Evolutionary conservation across 2,113 vertebrate species (phyloP).

Genomic region (Entomyzon cyanotis): DNA sequence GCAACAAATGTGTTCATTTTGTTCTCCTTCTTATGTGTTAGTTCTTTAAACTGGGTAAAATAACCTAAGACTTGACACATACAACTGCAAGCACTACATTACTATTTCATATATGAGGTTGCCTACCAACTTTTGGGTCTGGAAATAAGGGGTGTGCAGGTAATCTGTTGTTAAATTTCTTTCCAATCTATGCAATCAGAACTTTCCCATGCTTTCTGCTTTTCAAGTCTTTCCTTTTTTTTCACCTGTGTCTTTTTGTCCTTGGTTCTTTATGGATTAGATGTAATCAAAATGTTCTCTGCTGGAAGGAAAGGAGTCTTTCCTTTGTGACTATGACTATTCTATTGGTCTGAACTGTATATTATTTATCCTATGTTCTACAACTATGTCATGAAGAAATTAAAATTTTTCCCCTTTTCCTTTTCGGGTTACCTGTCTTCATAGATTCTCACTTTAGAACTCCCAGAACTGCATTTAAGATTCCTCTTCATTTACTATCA

Average conservation of each 20-base stretch:
- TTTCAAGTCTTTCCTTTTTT: not conserved
- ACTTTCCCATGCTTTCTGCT: not conserved
- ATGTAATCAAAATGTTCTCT: not conserved
- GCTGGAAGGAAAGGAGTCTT: not conserved
- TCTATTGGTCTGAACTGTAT: not conserved
- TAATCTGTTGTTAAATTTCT: not conserved
- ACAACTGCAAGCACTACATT: not conserved
- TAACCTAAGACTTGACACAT: not conserved
- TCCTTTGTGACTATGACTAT: not conserved
- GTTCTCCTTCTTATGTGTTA: not conserved
- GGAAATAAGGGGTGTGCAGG: not conserved
- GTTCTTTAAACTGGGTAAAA: not conserved
- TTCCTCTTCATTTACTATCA: not conserved
- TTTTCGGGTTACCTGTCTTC: not conserved
- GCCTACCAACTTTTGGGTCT: not conserved
- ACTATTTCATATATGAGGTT: not conserved
- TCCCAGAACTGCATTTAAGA: not conserved
- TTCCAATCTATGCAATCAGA: not conserved
- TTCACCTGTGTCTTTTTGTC: not conserved
- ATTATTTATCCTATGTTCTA: not conserved
- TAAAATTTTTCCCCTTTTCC: not conserved
- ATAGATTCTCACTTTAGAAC: not conserved
- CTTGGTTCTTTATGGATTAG: not conserved
- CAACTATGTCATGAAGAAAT: not conserved
- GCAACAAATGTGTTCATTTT: accelerated